A percentile compares a stretch with the other conserved stretches of the same genome.
Evolutionary conservation across 2,797 vertebrate genomes (phyloP).

Genomic region (Hypotaenidia okinawae): DNA sequence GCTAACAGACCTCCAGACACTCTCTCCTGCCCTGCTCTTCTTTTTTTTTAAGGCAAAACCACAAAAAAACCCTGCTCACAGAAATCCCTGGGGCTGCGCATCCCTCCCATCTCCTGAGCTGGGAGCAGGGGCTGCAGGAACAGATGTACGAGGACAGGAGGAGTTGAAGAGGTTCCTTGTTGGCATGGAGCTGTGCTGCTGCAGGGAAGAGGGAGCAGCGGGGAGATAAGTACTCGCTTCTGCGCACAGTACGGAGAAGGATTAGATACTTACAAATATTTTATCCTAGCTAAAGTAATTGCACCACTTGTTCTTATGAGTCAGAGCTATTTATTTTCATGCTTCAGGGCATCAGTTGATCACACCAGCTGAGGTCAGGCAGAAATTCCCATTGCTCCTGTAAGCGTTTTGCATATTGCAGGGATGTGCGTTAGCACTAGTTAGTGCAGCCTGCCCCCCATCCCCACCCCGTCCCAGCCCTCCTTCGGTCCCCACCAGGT

Average conservation of each 20-base stretch:
- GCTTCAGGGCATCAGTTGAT: conserved; percentile 72
- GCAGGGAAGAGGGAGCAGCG: neutral
- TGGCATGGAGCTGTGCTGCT: neutral
- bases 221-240: conserved; percentile 29
- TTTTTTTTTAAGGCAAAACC: neutral
- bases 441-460: neutral
- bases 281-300: conserved; percentile 72
- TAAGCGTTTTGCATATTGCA: conserved; percentile 51
- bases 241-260: conserved; percentile 20
- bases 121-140: neutral
- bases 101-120: neutral
- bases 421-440: neutral
- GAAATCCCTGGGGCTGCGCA: accelerated
- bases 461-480: neutral
- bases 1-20: neutral
- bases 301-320: conserved; percentile 72
- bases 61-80: neutral
- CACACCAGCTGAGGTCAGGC: conserved; percentile 69
- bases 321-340: conserved; percentile 74
- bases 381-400: conserved; percentile 67
- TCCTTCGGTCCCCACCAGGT: neutral
- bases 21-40: neutral
- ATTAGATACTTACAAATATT: conserved; percentile 74
- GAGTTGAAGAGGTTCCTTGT: neutral
- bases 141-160: neutral